Percentiles rank a stretch among this genome's conserved stretches.
Conservation (phyloP, 1,140 invertebrate genomes). For the Drepana arcuata region DNA sequence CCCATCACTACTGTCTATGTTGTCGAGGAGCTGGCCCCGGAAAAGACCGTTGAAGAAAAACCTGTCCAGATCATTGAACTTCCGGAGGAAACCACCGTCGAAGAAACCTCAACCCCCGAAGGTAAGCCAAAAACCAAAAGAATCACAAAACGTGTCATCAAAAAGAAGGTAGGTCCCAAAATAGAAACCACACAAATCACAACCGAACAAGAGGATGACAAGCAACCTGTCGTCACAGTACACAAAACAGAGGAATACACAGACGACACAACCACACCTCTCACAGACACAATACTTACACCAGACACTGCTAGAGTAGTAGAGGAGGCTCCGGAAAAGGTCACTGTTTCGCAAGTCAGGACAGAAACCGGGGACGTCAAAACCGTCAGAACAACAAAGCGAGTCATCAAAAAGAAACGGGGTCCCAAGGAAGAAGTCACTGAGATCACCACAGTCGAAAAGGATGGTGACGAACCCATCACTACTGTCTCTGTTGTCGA, state of each 20-base stretch:
- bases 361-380: conserved; percentile 11
- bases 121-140: conserved; percentile 19
- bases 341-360: conserved; percentile 40
- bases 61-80: conserved; percentile 7
- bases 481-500: conserved; percentile 10
- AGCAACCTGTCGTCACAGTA: conserved; percentile 18
- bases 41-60: not conserved
- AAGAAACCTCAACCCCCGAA: conserved; percentile 9
- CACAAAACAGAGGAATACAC: conserved; percentile 14
- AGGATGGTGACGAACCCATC: conserved; percentile 13
- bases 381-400: conserved; percentile 4
- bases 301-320: conserved; percentile 6
- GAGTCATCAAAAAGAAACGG: conserved; percentile 4
- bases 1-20: conserved; percentile 14
- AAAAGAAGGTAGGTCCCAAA: conserved; percentile 32
- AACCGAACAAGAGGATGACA: conserved; percentile 33
- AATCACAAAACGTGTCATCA: conserved; percentile 46
- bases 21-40: conserved; percentile 3
- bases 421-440: conserved; percentile 31
- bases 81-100: conserved; percentile 9
- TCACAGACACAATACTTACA: conserved; percentile 6
- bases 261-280: conserved; percentile 13
- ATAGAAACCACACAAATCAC: conserved; percentile 38
- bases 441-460: conserved; percentile 10
- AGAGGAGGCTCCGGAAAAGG: conserved; percentile 13